A percentile compares a stretch with the other conserved stretches of the same genome.
phyloP scores from a whole-genome alignment of 2,113 vertebrate genomes.

The Lipotes vexillifer region DNA sequence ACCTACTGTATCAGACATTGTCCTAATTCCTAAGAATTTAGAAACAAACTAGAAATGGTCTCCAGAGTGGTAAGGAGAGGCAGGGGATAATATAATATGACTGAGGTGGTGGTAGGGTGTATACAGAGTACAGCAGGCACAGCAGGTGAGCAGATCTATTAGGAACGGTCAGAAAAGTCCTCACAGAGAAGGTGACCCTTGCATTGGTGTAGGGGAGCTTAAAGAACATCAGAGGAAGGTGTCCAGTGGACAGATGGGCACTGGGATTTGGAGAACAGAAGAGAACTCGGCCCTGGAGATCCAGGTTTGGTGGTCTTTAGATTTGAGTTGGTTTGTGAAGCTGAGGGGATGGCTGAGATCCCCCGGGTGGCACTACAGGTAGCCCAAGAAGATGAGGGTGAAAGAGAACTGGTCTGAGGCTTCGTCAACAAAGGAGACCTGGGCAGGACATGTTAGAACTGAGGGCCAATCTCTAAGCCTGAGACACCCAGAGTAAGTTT shows the following conservation, averaged over 20 bases:
- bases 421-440: neutral
- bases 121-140: neutral
- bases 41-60: neutral
- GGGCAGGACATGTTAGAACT: neutral
- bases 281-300: neutral
- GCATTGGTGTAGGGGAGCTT: neutral
- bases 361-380: neutral
- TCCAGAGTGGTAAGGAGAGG: neutral
- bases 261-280: neutral
- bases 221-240: neutral
- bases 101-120: neutral
- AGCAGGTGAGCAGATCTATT: neutral
- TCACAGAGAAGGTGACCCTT: neutral
- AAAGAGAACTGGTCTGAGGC: neutral
- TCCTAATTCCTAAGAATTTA: neutral
- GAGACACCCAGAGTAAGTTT: neutral
- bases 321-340: neutral
- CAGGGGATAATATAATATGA: neutral
- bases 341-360: neutral
- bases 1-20: neutral
- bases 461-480: neutral
- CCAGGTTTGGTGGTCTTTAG: neutral
- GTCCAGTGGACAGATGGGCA: neutral
- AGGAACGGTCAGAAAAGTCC: neutral
- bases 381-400: neutral